Evolutionary conservation across 2,888 invertebrate genomes (phyloP).

Genomic region (Aspidiotus destructor): DNA sequence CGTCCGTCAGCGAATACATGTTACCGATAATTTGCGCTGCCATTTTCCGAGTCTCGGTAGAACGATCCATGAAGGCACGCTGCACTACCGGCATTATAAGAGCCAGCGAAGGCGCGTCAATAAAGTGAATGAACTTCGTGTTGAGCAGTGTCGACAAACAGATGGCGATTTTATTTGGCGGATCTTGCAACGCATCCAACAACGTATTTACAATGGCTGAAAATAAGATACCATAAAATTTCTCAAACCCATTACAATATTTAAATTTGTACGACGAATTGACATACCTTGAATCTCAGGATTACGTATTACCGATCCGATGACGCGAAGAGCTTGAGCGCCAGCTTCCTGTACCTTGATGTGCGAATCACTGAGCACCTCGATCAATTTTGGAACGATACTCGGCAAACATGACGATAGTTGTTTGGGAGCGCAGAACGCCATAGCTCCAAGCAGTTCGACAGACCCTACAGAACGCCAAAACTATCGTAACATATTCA

Average conservation of each 20-base stretch:
- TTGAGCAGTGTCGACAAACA: constrained; percentile 90
- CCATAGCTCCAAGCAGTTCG: constrained; percentile 94
- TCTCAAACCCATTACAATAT: too few relatives aligned
- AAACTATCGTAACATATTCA: background rate
- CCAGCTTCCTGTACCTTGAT: constrained; percentile 95
- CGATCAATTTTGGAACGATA: constrained; percentile 95
- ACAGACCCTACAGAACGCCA: constrained; percentile 61
- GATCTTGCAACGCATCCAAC: constrained; percentile 87
- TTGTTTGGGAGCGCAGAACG: constrained; percentile 97
- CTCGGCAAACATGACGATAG: constrained; percentile 93
- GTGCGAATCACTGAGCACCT: constrained; percentile 94
- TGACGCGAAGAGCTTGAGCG: constrained; percentile 86
- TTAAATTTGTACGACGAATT: too few relatives aligned
- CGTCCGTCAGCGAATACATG: constrained; percentile 98
- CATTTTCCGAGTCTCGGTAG: constrained; percentile 97
- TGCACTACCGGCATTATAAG: constrained; percentile 99
- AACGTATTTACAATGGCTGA: constrained; percentile 75
- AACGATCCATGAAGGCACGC: constrained; percentile 92
- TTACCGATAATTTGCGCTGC: constrained; percentile 99
- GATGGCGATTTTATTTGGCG: constrained; percentile 83
- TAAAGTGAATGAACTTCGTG: constrained; percentile 97
- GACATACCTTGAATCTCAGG: constrained; percentile 84
- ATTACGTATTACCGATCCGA: constrained; percentile 95
- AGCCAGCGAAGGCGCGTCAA: constrained; percentile 95
- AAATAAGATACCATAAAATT: background rate